Percentiles rank a stretch among this genome's conserved stretches.
phyloP scores from a whole-genome alignment of 2,113 vertebrate genomes.

The Vulpes ferrilata region DNA sequence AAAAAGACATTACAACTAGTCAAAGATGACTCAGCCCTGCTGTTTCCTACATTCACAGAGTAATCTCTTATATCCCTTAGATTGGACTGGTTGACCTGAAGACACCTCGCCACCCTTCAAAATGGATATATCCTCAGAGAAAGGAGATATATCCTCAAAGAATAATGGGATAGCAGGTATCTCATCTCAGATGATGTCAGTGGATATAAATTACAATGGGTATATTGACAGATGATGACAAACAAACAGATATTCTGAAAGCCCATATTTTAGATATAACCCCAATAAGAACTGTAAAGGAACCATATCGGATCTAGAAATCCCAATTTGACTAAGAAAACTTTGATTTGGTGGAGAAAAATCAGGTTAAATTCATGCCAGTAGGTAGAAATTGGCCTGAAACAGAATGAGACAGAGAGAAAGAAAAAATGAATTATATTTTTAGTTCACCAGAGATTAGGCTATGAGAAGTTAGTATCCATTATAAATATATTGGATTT shows the following conservation, averaged over 20 bases:
- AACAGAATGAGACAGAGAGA: not conserved
- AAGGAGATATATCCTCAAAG: not conserved
- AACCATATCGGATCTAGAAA: not conserved
- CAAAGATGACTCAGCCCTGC: not conserved
- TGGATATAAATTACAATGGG: not conserved
- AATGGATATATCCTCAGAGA: not conserved
- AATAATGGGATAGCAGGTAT: not conserved
- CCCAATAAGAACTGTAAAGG: not conserved
- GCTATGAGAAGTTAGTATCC: not conserved
- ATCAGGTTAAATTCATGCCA: not conserved
- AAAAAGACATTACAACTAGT: not conserved
- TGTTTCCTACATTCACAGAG: not conserved
- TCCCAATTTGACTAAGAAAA: not conserved
- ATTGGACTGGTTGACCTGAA: not conserved
- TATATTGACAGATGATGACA: not conserved
- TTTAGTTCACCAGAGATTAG: not conserved
- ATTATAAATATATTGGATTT: not conserved
- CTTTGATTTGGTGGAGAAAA: not conserved
- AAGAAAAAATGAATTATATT: not conserved
- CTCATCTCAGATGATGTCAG: not conserved
- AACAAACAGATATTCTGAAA: not conserved
- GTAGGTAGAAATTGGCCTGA: not conserved
- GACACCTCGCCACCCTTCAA: not conserved
- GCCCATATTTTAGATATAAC: too few species aligned
- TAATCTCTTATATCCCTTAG: not conserved